phyloP scores from a whole-genome alignment of 2,797 vertebrate genomes.

The Glyptemys insculpta region DNA sequence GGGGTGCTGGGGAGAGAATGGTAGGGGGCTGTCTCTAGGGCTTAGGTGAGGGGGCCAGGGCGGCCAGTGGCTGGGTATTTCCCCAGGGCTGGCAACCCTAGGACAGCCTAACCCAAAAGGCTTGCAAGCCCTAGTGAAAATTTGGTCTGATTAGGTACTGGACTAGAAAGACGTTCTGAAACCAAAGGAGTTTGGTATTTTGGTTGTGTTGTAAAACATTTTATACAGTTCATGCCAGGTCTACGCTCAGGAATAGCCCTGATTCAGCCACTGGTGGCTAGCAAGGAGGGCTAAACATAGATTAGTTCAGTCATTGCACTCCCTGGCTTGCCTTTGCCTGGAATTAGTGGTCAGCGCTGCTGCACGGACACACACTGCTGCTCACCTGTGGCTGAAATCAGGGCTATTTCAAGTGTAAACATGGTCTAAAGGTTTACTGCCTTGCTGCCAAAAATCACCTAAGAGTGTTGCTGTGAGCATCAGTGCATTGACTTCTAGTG shows the following conservation, averaged over 20 bases:
- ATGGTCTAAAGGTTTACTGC: rapidly evolving
- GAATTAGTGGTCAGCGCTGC: not conserved
- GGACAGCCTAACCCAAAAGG: not conserved
- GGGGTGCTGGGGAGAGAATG: not conserved
- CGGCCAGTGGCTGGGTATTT: not conserved
- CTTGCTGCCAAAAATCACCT: not conserved
- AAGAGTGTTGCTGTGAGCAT: not conserved
- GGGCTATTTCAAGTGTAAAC: not conserved
- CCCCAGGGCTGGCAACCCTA: not conserved
- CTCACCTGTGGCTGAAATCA: not conserved
- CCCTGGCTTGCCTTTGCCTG: not conserved
- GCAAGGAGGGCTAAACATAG: not conserved
- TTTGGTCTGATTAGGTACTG: not conserved
- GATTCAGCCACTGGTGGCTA: not conserved
- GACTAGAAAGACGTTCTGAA: not conserved
- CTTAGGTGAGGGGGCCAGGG: not conserved
- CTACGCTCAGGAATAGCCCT: not conserved
- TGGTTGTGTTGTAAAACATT: not conserved
- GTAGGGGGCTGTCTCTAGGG: not conserved
- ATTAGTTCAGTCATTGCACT: not conserved
- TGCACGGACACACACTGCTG: too few relatives aligned
- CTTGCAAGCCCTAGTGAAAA: not conserved
- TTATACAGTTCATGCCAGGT: not conserved
- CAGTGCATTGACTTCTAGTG: not conserved
- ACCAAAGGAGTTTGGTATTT: not conserved